phyloP scores from a whole-genome alignment of 2,888 invertebrate species.

The Oxystoma pomonae region DNA sequence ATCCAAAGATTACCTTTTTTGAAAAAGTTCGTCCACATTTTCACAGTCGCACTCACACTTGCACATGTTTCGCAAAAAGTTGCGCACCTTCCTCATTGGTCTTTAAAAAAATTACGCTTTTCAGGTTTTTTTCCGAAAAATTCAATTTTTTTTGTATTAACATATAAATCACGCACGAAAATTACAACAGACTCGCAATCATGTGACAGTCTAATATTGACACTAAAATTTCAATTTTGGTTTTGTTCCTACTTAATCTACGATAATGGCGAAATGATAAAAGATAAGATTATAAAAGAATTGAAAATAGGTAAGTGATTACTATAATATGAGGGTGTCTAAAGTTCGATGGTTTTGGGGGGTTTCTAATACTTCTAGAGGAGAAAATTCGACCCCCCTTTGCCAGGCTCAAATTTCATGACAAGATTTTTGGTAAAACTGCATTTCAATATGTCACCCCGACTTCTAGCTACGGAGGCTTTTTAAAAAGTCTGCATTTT shows the following conservation, averaged over 20 bases:
- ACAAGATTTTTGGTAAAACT: no score
- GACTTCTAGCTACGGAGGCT: no score
- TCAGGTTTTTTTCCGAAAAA: no score
- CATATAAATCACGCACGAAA: slow-evolving; percentile 2
- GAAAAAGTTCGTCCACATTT: slow-evolving; percentile 20
- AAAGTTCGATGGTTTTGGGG: no score
- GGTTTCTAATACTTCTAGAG: no score
- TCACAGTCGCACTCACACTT: slow-evolving; percentile 20
- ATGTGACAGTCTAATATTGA: background rate
- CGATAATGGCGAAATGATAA: background rate
- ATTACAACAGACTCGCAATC: background rate
- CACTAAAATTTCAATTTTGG: background rate
- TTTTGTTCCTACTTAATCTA: background rate
- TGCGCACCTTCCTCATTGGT: slow-evolving; percentile 33
- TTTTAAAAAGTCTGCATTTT: no score
- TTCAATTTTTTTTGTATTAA: slow-evolving; percentile 4
- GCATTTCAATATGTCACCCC: no score
- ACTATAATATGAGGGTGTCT: no score
- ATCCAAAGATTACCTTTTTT: slow-evolving; percentile 22
- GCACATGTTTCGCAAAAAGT: slow-evolving; percentile 32
- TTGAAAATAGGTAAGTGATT: no score
- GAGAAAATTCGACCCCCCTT: no score
- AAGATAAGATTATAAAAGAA: background rate
- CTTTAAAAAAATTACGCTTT: no score
- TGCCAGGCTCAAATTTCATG: no score